Evolutionary conservation across 2,888 invertebrate genomes (phyloP).

Genomic region (Dilophus febrilis): DNA sequence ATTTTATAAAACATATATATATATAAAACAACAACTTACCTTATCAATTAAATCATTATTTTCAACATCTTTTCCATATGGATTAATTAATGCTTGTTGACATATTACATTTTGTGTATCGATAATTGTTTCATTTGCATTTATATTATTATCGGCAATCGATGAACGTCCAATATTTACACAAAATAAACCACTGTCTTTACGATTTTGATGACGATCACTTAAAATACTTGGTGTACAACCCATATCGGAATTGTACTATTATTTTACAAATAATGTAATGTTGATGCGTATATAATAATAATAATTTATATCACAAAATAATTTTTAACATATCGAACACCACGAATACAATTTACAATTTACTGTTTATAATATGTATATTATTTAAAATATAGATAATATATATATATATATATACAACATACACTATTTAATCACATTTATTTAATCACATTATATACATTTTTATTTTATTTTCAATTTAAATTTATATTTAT

Average conservation of each 20-base stretch:
- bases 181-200: slow-evolving; percentile 8
- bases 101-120: slow-evolving; percentile 20
- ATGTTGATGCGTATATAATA: no score
- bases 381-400: no score
- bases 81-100: slow-evolving; percentile 27
- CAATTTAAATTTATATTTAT: no score
- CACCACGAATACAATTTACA: no score
- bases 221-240: slow-evolving; percentile 15
- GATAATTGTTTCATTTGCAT: slow-evolving; percentile 10
- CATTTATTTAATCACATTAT: no score
- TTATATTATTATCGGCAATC: slow-evolving; percentile 17
- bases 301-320: no score
- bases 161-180: slow-evolving; percentile 13
- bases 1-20: neutral
- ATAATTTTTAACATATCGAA: no score
- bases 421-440: no score
- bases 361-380: no score
- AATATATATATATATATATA: no score
- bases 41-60: slow-evolving; percentile 20
- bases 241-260: slow-evolving; percentile 15
- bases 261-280: no score
- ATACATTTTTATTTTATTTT: no score
- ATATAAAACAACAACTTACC: slow-evolving; percentile 15
- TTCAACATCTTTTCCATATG: slow-evolving; percentile 24
- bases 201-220: slow-evolving; percentile 7